Percentiles rank a stretch among this genome's conserved stretches.
Conservation (phyloP, 2,888 invertebrate species). For the Torymus tubicola region DNA sequence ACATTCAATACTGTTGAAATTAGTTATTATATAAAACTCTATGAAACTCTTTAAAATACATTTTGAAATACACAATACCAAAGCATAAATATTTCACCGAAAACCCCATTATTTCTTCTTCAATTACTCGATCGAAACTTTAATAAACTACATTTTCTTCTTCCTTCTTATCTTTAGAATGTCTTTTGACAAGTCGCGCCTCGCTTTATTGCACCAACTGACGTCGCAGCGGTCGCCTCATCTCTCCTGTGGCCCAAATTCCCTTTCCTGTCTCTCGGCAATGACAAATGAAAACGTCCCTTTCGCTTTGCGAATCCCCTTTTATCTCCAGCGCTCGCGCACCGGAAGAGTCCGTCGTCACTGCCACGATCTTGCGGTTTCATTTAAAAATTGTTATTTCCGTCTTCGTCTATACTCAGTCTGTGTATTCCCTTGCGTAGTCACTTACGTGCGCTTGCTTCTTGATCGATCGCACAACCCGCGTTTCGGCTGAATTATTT, state of each 20-base stretch:
- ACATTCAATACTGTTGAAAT: no score
- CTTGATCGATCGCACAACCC: conserved; percentile 36
- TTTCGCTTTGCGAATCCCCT: conserved; percentile 45
- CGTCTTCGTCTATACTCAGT: neutral
- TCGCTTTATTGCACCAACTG: conserved; percentile 49
- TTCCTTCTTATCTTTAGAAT: conserved; percentile 7
- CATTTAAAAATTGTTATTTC: conserved; percentile 47
- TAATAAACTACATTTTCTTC: conserved; percentile 9
- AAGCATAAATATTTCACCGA: neutral
- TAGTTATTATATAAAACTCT: no score
- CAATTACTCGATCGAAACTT: neutral
- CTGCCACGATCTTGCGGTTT: conserved; percentile 16
- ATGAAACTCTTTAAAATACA: no score
- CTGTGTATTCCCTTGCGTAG: conserved; percentile 6
- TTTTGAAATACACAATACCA: no score
- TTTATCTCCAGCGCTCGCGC: conserved; percentile 23
- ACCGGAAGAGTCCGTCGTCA: conserved; percentile 32
- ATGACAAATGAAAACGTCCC: conserved; percentile 57
- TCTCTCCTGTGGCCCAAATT: conserved; percentile 3
- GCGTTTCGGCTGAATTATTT: conserved; percentile 28
- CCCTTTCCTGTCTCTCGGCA: conserved; percentile 42
- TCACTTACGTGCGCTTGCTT: neutral
- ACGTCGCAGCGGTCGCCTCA: neutral
- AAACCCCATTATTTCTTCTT: neutral
- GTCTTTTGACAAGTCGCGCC: conserved; percentile 48